phyloP scores from a whole-genome alignment of 2,113 vertebrate species.

The Apistogramma diplotaenia region DNA sequence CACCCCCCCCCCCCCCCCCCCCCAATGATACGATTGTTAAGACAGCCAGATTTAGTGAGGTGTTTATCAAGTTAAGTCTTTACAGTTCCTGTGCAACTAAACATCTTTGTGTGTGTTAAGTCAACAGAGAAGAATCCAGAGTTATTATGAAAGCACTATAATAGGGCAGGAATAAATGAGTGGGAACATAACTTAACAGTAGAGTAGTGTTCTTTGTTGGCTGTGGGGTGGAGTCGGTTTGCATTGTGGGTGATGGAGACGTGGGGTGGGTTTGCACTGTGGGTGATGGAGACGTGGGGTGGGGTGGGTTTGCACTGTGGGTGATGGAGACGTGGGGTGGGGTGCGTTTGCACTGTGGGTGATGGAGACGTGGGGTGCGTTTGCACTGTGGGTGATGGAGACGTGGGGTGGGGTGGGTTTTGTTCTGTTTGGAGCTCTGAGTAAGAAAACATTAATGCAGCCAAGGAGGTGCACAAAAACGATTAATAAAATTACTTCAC shows the following conservation, averaged over 20 bases:
- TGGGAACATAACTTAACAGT: constrained; percentile 1
- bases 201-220: neutral
- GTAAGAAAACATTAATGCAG: neutral
- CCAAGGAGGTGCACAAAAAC: neutral
- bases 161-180: neutral
- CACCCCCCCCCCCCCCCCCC: constrained; percentile 7
- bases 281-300: too few species aligned
- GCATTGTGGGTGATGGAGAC: too few species aligned
- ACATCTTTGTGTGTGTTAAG: neutral
- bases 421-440: neutral
- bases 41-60: neutral
- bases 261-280: constrained; percentile 31
- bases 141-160: neutral
- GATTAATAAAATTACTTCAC: neutral
- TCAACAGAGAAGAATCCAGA: constrained; percentile 14
- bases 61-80: constrained; percentile 13
- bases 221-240: constrained; percentile 36
- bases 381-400: constrained; percentile 22
- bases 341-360: constrained; percentile 29
- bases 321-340: too few species aligned
- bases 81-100: neutral
- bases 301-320: constrained; percentile 32
- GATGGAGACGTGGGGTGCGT: constrained; percentile 43
- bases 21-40: neutral
- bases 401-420: constrained; percentile 33